Conservation (phyloP, 2,888 invertebrate species). For the Watsonalla cultraria region DNA sequence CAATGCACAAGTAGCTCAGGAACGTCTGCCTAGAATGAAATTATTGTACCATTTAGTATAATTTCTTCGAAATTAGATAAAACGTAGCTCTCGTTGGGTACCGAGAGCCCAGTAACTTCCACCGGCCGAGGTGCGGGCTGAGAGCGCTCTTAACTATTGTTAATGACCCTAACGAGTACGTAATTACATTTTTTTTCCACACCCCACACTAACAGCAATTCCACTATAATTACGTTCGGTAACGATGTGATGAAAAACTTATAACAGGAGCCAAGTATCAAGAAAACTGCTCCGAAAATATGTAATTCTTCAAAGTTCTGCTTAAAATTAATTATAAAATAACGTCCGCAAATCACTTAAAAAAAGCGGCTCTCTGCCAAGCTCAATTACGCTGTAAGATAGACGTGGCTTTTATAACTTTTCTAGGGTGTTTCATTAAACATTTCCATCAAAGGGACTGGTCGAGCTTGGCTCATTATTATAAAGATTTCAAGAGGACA, state of each 20-base stretch:
- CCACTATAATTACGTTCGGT: constrained; percentile 62
- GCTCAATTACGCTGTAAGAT: constrained; percentile 62
- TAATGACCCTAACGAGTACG: constrained; percentile 68
- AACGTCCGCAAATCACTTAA: constrained; percentile 35
- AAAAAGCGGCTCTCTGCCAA: constrained; percentile 30
- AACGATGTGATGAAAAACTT: constrained; percentile 29
- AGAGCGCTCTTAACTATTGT: constrained; percentile 60
- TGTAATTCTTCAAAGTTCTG: background rate
- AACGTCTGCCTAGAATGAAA: constrained; percentile 1
- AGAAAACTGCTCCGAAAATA: background rate
- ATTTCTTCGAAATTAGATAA: constrained; percentile 7
- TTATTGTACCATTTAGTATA: constrained; percentile 8
- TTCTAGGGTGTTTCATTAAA: constrained; percentile 64
- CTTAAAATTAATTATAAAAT: background rate
- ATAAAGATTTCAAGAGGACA: constrained; percentile 54
- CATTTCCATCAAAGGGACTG: constrained; percentile 53
- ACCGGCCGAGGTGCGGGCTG: constrained; percentile 23
- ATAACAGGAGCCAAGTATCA: background rate
- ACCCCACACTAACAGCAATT: constrained; percentile 59
- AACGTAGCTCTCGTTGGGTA: constrained; percentile 23
- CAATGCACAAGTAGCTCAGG: background rate
- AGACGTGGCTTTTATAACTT: constrained; percentile 54
- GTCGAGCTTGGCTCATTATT: constrained; percentile 58
- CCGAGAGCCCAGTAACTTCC: constrained; percentile 22
- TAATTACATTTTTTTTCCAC: constrained; percentile 70